A percentile compares a stretch with the other conserved stretches of the same genome.
phyloP scores from a whole-genome alignment of 2,797 vertebrate genomes.

The Gallirallus australis region DNA sequence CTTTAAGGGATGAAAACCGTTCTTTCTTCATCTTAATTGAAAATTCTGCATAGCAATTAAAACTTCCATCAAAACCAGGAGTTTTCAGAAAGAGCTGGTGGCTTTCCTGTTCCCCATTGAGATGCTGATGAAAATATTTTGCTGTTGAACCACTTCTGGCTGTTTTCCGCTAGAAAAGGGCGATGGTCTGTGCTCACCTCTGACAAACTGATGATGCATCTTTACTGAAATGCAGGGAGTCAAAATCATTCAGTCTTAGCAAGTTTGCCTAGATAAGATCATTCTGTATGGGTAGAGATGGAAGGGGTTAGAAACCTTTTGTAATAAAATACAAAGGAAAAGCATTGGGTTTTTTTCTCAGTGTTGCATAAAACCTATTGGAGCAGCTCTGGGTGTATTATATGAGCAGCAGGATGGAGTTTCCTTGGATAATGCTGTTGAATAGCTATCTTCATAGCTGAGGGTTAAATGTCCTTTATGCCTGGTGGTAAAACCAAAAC shows the following conservation, averaged over 20 bases:
- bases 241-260: not conserved
- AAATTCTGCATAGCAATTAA: not conserved
- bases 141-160: not conserved
- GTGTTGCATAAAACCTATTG: not conserved
- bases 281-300: not conserved
- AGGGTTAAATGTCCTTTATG: not conserved
- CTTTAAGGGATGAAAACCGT: not conserved
- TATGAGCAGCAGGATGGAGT: not conserved
- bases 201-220: constrained; percentile 24
- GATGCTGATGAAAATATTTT: not conserved
- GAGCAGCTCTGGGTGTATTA: not conserved
- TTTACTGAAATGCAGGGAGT: not conserved
- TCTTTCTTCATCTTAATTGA: not conserved
- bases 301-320: not conserved
- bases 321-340: not conserved
- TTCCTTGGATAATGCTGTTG: not conserved
- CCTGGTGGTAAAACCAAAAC: not conserved
- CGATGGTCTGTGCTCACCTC: not conserved
- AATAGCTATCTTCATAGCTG: not conserved
- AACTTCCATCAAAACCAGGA: not conserved
- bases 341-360: not conserved
- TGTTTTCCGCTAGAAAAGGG: not conserved
- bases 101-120: not conserved
- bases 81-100: not conserved
- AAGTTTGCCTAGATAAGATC: not conserved